Percentiles rank a stretch among this genome's conserved stretches.
phyloP scores from a whole-genome alignment of 2,113 vertebrate genomes.

The Syrrhaptes paradoxus region DNA sequence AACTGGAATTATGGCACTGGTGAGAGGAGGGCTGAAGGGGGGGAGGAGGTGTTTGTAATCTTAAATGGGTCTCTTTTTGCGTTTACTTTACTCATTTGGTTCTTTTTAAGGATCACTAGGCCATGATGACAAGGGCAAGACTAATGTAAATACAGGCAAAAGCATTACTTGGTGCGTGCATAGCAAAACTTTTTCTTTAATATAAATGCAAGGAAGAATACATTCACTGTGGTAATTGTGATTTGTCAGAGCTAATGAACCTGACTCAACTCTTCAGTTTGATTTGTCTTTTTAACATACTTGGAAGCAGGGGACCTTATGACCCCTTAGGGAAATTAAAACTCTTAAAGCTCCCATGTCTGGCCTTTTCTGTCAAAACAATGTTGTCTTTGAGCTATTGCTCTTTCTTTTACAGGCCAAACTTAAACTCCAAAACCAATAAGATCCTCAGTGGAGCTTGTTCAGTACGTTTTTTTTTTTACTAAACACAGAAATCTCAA shows the following conservation, averaged over 20 bases:
- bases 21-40: background rate
- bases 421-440: background rate
- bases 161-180: accelerated
- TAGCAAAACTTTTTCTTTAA: background rate
- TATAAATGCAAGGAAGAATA: background rate
- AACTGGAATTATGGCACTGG: background rate
- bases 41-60: background rate
- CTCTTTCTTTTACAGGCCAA: background rate
- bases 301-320: slow-evolving; percentile 27
- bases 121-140: background rate
- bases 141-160: background rate
- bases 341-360: slow-evolving; percentile 20
- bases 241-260: slow-evolving; percentile 34
- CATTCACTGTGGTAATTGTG: background rate
- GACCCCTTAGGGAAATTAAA: slow-evolving; percentile 58
- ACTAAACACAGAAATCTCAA: slow-evolving; percentile 23
- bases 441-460: background rate
- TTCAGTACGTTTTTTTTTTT: background rate
- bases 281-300: slow-evolving; percentile 46
- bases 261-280: background rate
- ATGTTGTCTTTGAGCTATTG: background rate
- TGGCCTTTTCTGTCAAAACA: slow-evolving; percentile 16
- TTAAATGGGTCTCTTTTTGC: background rate
- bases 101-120: background rate
- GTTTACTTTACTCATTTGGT: background rate